Percentiles rank a stretch among this genome's conserved stretches.
phyloP scores from a whole-genome alignment of 2,797 vertebrate genomes.

The Enteromius mattozi region DNA sequence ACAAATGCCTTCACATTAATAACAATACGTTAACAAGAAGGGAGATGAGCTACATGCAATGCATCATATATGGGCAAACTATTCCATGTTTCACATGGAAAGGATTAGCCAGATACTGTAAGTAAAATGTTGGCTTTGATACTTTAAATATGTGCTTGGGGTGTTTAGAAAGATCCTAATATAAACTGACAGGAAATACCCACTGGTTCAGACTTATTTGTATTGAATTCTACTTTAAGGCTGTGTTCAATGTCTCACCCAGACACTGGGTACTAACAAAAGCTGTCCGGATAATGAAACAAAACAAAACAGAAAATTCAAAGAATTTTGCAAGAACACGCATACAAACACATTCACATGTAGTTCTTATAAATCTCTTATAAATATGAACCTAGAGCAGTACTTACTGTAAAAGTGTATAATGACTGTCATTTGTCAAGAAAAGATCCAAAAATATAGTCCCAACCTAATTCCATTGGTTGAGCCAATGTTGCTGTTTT shows the following conservation, averaged over 20 bases:
- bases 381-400: neutral
- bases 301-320: accelerated
- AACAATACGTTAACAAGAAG: neutral
- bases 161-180: neutral
- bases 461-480: neutral
- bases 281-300: conserved; percentile 14
- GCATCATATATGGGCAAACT: neutral
- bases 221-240: conserved; percentile 3
- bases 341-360: neutral
- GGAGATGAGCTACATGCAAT: neutral
- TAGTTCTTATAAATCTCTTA: neutral
- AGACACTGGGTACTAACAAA: conserved; percentile 32
- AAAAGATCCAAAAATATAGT: neutral
- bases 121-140: neutral
- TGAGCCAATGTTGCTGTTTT: neutral
- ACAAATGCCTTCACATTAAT: neutral
- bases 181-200: neutral
- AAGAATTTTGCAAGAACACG: neutral
- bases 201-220: neutral
- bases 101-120: neutral
- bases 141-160: conserved; percentile 2
- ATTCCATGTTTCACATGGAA: conserved; percentile 19
- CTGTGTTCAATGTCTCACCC: conserved; percentile 5
- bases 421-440: neutral
- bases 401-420: neutral